Base-by-base conservation (phyloP, 23 tunicate species). In the Ascidia mentula region DNA sequence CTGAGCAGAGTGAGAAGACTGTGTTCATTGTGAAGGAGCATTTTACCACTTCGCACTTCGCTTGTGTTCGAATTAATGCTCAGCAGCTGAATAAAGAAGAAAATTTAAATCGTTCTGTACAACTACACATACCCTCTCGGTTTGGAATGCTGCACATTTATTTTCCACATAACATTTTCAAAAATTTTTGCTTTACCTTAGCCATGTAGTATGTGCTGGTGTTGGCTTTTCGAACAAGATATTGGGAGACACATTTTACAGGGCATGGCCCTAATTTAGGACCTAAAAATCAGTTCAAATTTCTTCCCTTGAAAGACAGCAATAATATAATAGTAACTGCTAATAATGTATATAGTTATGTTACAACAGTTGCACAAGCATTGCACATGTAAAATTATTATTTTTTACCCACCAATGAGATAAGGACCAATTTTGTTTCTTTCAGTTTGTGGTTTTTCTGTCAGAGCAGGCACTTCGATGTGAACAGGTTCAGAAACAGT, bases 1-100 rank as follows among this genome's bases (percentile, higher is more conserved):
- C 60, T 36, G 20, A 91, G 79, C 18, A 86, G 59, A 69, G 90
- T 74, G 6, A 91, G 80, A 12, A 91, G 78, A 31, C 90, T 85
- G 74, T 91, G 83, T 69, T 91, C 97, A 17, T 89, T 87, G 83
- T 91, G 87, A 31, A 91, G 84, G 0, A 91, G 80, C 90, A 91
- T 85, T 72, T 84, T 81, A 24, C 97, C 97, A 69, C 90, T 86
- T 13, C 40, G 32, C 17, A 72, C 85, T 32, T 91, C 97, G 6
- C 61, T 78, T 0, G 74, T 76, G 40, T 80, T 45, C 45, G 59
- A 72, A 0, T 81, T 73, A 77, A 89, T 84, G 36, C 72, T 69
- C 18, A 89, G 73, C 17, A 83, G 38, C 87, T 83, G 1, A 9
- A 53, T 1, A 53, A 20, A 9, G 13, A 53, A 6, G 24, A 9